These are phyloP conservation scores for Cyanistes caeruleus DNA, from an alignment of 2,113 vertebrate genomes.

Conservation along the genomic window DNA sequence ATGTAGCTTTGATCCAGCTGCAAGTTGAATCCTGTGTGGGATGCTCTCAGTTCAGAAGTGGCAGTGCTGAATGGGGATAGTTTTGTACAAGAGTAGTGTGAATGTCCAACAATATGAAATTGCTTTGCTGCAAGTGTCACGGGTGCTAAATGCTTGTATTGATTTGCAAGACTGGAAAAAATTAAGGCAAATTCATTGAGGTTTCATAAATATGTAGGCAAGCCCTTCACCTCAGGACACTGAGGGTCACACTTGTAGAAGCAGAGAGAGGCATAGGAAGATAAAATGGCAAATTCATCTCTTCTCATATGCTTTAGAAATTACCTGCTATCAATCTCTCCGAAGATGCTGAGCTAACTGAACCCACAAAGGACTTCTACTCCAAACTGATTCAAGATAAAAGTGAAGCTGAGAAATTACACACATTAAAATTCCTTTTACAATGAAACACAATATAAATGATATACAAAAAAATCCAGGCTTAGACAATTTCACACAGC, in stretches of 20 bases:
- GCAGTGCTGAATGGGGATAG: rapidly evolving
- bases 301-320: neutral
- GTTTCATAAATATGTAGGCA: neutral
- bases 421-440: neutral
- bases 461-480: neutral
- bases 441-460: neutral
- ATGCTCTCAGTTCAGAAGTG: neutral
- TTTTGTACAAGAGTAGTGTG: neutral
- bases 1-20: neutral
- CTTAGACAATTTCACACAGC: neutral
- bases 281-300: neutral
- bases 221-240: neutral
- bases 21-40: neutral
- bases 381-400: neutral
- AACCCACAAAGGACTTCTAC: neutral
- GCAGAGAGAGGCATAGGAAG: neutral
- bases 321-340: neutral
- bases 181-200: neutral
- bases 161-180: neutral
- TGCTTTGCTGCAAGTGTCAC: neutral
- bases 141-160: neutral
- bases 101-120: neutral
- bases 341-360: neutral
- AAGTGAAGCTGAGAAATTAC: neutral
- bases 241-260: neutral